phyloP scores from a whole-genome alignment of 2,113 vertebrate genomes.

The Phoenicopterus ruber region DNA sequence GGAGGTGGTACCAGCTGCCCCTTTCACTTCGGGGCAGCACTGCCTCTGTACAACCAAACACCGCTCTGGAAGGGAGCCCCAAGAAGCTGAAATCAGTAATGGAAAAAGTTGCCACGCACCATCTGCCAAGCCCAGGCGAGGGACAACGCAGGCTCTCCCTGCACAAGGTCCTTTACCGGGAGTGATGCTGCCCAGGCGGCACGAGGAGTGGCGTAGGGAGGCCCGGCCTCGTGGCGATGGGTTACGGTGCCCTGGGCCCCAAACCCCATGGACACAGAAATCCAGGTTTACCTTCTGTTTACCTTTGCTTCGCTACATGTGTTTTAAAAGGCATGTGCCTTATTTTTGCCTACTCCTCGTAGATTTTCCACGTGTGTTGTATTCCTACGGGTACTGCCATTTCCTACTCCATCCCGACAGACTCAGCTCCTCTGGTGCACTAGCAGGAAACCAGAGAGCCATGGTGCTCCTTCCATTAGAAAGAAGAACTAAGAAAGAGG shows the following conservation, averaged over 20 bases:
- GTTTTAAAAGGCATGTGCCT: neutral
- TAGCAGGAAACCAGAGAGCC: neutral
- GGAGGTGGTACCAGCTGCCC: neutral
- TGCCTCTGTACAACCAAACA: neutral
- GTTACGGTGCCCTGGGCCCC: no score
- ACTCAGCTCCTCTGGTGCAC: neutral
- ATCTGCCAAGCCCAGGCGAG: neutral
- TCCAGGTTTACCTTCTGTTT: neutral
- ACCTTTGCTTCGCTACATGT: neutral
- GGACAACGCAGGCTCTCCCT: neutral
- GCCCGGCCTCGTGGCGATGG: accelerated
- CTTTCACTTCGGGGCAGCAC: neutral
- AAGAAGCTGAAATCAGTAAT: neutral
- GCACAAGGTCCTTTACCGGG: neutral
- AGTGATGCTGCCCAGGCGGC: accelerated
- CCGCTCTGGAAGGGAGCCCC: neutral
- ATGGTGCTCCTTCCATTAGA: neutral
- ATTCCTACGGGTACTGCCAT: neutral
- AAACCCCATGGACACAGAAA: accelerated
- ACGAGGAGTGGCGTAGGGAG: accelerated
- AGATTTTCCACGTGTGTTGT: neutral
- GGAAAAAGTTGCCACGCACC: neutral
- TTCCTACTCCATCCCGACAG: neutral
- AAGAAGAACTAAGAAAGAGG: neutral
- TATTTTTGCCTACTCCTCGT: neutral